Evolutionary conservation across 2,797 vertebrate species (phyloP).

Genomic region (Phataginus tricuspis): DNA sequence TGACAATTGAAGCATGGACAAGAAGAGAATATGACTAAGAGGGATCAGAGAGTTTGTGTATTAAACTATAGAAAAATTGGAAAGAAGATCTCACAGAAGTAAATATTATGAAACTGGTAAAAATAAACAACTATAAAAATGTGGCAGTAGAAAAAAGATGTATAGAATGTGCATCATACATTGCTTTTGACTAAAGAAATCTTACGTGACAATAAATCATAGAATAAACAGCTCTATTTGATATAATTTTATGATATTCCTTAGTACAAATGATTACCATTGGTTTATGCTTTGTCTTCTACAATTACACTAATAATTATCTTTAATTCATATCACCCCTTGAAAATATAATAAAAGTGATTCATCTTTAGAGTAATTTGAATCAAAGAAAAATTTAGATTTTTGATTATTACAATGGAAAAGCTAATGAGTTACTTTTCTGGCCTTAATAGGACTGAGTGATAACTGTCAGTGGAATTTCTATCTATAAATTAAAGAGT

Average conservation of each 20-base stretch:
- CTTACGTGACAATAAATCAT: background rate
- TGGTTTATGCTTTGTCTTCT: background rate
- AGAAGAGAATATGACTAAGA: background rate
- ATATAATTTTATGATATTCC: background rate
- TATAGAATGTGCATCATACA: background rate
- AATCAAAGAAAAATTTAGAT: constrained; percentile 59
- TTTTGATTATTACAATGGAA: constrained; percentile 66
- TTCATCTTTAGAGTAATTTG: constrained; percentile 9
- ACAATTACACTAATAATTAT: background rate
- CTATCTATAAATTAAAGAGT: constrained; percentile 79
- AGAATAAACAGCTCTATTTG: background rate
- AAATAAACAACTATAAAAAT: background rate
- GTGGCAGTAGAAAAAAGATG: background rate
- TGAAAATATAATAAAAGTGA: constrained; percentile 24
- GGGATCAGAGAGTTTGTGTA: background rate
- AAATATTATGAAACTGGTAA: background rate
- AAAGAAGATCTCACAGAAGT: background rate
- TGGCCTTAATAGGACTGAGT: constrained; percentile 69
- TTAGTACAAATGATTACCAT: background rate
- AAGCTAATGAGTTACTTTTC: constrained; percentile 66
- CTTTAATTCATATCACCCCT: background rate
- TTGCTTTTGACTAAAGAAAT: background rate
- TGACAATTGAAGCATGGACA: background rate
- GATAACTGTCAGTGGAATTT: constrained; percentile 70
- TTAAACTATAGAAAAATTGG: background rate